These are phyloP conservation scores for Crotalus viridis DNA, from an alignment of 2,113 vertebrate species.

Conservation along the genomic window DNA sequence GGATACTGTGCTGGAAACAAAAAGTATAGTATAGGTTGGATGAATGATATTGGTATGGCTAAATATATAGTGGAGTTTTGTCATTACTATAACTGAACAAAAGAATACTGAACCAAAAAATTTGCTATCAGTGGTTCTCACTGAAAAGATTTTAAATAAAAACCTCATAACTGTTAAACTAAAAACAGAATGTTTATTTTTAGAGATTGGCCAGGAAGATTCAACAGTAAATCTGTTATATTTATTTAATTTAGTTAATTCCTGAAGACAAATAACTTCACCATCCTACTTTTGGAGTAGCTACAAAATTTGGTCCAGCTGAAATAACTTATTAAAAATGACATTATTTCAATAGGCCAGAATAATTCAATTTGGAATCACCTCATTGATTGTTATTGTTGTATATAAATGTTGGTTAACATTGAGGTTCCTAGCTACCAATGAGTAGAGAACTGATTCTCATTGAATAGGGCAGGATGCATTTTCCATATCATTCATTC, in stretches of 20 bases:
- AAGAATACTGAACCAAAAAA: not conserved
- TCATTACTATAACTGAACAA: not conserved
- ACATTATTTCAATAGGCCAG: not conserved
- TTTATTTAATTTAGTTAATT: not conserved
- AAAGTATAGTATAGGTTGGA: too few species aligned
- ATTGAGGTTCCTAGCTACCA: not conserved
- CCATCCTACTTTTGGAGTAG: not conserved
- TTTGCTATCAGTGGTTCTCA: not conserved
- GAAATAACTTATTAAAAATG: not conserved
- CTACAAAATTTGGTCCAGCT: not conserved
- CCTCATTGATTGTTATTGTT: not conserved
- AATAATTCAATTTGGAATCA: not conserved
- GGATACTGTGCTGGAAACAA: not conserved
- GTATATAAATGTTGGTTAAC: not conserved
- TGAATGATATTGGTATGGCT: too few species aligned
- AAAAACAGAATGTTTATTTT: not conserved
- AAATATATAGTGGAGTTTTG: too few species aligned
- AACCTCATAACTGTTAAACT: not conserved
- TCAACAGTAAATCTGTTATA: not conserved
- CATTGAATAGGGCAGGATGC: not conserved
- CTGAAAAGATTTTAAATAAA: not conserved
- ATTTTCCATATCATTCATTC: not conserved
- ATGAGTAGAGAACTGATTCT: not conserved
- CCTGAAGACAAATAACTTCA: not conserved
- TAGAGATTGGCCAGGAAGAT: not conserved